Base-by-base conservation (phyloP, 2,888 invertebrate species). In the Phasia obesa region DNA sequence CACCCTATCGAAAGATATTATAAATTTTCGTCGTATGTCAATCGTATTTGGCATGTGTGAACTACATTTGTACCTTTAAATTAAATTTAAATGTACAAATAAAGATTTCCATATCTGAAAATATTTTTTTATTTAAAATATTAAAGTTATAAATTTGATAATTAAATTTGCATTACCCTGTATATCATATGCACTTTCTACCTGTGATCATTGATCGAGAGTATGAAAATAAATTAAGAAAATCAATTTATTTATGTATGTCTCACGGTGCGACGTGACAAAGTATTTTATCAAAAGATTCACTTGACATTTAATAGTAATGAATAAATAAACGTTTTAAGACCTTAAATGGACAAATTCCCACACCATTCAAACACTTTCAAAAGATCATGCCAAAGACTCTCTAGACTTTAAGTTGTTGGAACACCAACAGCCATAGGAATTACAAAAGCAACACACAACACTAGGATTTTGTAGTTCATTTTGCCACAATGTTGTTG, bases 401-500 rank as follows among this genome's bases (percentile, higher is more conserved):
- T 67, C 15, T 59, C 60, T 35, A 55, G 21, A 59, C 38, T 67
- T 49, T 13, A 75, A 42, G 57, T 67, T 59, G 21, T 67, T 60
- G 51, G 31, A 64, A 42, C 38, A 49, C 42, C 35, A 67, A 44
- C 51, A 73, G 11, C 62, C 44, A 31, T 35, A 64, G 27, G 1
- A 51, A 13, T 25, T 59, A 13, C 31, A 57, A 27, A 27, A 65
- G 27, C 57, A 78, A 64, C 64, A 77, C 35, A 19, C 55, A 38
- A n/a, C 51, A 51, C 17, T 60, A 51, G 27, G 7, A n/a, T 51
- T 6, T 57, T 31, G 31, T 57, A 31, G 17, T 57, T 55, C 15
- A 69, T 70, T 60, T 71, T 65, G 79, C 57, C 65, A 79, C 75
- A 83, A 70, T 75, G 53, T 76, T 75, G 53, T 76, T 76, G 75